Conservation (phyloP, 2,797 vertebrate species). For the Fistularia tabacaria region DNA sequence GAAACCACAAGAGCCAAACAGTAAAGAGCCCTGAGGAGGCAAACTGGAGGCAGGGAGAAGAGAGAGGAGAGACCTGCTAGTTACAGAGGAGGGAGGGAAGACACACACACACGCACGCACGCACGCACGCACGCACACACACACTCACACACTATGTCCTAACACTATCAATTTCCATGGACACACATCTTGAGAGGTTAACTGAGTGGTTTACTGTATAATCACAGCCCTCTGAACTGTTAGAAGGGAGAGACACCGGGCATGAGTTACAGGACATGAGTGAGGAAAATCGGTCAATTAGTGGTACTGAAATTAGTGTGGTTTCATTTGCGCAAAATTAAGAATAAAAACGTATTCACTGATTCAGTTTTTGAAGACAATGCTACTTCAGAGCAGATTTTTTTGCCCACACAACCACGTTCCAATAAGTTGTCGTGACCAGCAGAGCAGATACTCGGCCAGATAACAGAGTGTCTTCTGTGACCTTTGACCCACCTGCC, state of each 20-base stretch:
- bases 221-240: slow-evolving; percentile 2
- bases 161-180: too few species aligned
- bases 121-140: too few species aligned
- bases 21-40: slow-evolving; percentile 90
- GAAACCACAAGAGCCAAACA: slow-evolving; percentile 99
- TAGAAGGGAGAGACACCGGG: slow-evolving; percentile 3
- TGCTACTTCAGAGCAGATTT: too few species aligned
- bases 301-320: too few species aligned
- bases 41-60: slow-evolving; percentile 75
- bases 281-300: too few species aligned
- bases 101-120: slow-evolving; percentile 42
- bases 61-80: slow-evolving; percentile 74
- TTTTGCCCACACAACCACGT: too few species aligned
- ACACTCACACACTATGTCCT: background rate
- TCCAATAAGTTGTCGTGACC: too few species aligned
- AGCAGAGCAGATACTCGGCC: background rate
- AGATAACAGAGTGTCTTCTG: background rate
- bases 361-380: too few species aligned
- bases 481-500: slow-evolving; percentile 84
- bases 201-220: slow-evolving; percentile 17
- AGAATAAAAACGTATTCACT: too few species aligned
- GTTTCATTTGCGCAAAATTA: too few species aligned
- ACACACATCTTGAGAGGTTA: slow-evolving; percentile 4
- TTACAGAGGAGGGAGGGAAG: slow-evolving; percentile 70
- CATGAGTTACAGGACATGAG: background rate